phyloP scores from a whole-genome alignment of 2,113 vertebrate species.

The Dryoscopus gambensis region DNA sequence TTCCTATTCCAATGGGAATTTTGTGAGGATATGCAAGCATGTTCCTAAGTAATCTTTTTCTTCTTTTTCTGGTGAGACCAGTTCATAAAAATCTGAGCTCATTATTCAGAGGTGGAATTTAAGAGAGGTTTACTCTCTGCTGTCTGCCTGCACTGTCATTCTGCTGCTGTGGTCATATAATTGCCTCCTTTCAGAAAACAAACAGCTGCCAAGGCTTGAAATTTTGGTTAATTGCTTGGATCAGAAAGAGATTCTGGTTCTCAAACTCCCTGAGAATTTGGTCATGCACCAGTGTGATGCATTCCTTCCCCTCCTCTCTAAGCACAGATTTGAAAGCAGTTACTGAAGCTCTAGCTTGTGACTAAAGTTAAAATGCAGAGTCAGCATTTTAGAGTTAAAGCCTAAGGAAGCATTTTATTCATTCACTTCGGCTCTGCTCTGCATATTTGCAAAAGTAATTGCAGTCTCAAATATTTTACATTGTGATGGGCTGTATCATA shows the following conservation, averaged over 20 bases:
- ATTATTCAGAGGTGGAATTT: background rate
- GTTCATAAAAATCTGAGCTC: background rate
- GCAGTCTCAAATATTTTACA: background rate
- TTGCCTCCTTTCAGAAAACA: constrained; percentile 6
- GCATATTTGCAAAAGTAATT: background rate
- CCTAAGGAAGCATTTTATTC: background rate
- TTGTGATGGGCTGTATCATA: background rate
- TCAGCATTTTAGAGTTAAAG: background rate
- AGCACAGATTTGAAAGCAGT: background rate
- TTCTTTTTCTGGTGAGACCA: background rate
- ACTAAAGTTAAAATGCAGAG: background rate
- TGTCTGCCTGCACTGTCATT: background rate
- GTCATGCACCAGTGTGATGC: background rate
- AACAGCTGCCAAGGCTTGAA: constrained; percentile 15
- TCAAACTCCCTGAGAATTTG: background rate
- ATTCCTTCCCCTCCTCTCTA: background rate
- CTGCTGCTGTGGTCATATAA: background rate
- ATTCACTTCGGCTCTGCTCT: background rate
- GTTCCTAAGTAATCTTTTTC: background rate
- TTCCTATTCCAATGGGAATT: background rate
- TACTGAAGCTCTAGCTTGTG: background rate
- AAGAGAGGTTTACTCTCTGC: background rate
- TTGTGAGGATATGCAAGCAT: background rate
- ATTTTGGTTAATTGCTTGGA: background rate
- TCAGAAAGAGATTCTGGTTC: background rate